Base-by-base conservation (phyloP, 2,888 invertebrate genomes). In the Oxyscelio sp. region DNA sequence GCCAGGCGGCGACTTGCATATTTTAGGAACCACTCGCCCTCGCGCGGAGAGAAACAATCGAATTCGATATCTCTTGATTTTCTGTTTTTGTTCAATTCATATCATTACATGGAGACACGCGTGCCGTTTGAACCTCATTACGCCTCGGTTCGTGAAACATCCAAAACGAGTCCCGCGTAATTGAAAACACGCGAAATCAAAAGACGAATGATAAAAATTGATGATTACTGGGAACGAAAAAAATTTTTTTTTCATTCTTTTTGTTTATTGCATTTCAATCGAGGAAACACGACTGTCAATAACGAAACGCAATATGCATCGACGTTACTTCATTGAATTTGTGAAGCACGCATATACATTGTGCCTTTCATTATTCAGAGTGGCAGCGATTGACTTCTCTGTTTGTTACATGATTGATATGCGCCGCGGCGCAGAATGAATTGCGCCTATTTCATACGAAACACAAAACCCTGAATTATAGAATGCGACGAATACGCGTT, bases 21-120 rank as follows among this genome's bases (percentile, higher is more conserved):
- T n/a, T n/a, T n/a, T n/a, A n/a, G n/a, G n/a, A n/a, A n/a, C 83
- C 86, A 87, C 81, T 87, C 86, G 86, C 86, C 27, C 50, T 3
- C 50, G 50, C 2, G 50, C 4, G 50, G 11, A 22, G 21, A 50
- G 27, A 6, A 27, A 27, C 27, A 27, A n/a, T n/a, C n/a, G n/a
- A n/a, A n/a, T n/a, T n/a, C n/a, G n/a, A n/a, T n/a, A n/a, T n/a
- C n/a, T n/a, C n/a, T n/a, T n/a, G n/a, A n/a, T n/a, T n/a, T n/a
- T n/a, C n/a, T n/a, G n/a, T n/a, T n/a, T 27, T 27, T 27, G 38
- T 77, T 59, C 19, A 27, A n/a, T n/a, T n/a, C n/a, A n/a, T n/a
- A n/a, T n/a, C n/a, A n/a, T n/a, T n/a, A n/a, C n/a, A n/a, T n/a
- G n/a, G n/a, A n/a, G n/a, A n/a, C n/a, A n/a, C n/a, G n/a, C n/a